These are phyloP conservation scores for Troides helena DNA, from an alignment of 2,888 invertebrate species.

Conservation along the genomic window DNA sequence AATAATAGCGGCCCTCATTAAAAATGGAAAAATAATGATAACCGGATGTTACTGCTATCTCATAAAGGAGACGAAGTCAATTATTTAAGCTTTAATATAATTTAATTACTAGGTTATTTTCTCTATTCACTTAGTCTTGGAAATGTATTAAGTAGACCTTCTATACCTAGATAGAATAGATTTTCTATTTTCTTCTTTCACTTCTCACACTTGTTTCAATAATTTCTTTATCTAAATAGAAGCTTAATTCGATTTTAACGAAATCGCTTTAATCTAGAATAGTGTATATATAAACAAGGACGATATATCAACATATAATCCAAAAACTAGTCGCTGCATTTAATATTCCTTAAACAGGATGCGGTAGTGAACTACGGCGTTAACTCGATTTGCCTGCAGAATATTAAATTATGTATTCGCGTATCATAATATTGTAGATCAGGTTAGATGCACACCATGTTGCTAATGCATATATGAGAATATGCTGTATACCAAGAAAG, in stretches of 20 bases:
- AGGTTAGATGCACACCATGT: background rate
- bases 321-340: background rate
- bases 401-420: slow-evolving; percentile 17
- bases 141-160: too few species aligned
- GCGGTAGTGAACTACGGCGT: slow-evolving; percentile 11
- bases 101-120: too few species aligned
- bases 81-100: too few species aligned
- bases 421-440: background rate
- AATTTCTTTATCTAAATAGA: too few species aligned
- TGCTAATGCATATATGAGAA: background rate
- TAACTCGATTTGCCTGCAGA: slow-evolving; percentile 17
- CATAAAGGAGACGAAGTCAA: background rate
- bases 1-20: background rate
- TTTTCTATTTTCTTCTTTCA: too few species aligned
- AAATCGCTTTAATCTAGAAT: background rate
- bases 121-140: too few species aligned
- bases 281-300: background rate
- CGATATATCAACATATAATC: background rate
- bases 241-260: background rate
- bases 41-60: slow-evolving; percentile 1
- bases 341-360: slow-evolving; percentile 1
- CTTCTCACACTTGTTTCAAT: too few species aligned
- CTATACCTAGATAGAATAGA: too few species aligned
- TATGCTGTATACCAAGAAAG: background rate
- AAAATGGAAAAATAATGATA: background rate